Conservation (phyloP, 2,888 invertebrate species). For the Timema podura region DNA sequence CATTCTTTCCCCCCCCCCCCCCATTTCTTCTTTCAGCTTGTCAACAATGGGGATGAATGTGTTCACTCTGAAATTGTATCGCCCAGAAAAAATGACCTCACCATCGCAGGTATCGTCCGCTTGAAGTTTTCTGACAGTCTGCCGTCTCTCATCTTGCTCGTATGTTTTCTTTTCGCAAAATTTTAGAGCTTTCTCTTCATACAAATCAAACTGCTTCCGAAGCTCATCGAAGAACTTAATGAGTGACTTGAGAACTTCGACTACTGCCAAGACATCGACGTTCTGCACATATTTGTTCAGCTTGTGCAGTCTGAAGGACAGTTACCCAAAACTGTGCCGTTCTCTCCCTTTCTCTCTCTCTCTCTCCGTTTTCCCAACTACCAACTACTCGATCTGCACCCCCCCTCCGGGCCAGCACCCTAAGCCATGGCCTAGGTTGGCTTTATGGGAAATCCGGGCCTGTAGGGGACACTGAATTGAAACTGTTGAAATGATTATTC, state of each 20-base stretch:
- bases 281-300: conserved; percentile 11
- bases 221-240: neutral
- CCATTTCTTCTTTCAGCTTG: conserved; percentile 5
- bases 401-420: too few species aligned
- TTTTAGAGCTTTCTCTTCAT: neutral
- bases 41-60: conserved; percentile 2
- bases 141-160: neutral
- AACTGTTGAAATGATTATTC: too few species aligned
- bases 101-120: neutral
- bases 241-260: conserved; percentile 8
- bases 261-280: neutral
- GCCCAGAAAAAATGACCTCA: neutral
- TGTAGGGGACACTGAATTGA: too few species aligned
- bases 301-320: neutral
- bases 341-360: neutral
- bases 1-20: neutral
- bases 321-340: neutral
- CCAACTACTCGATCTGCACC: too few species aligned
- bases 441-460: too few species aligned
- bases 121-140: conserved; percentile 1
- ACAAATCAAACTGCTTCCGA: neutral
- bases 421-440: too few species aligned
- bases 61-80: neutral
- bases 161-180: neutral
- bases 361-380: too few species aligned